Evolutionary conservation across 2,888 invertebrate genomes (phyloP), one percentile per base, ranked within the genome.

Genomic region (Eupithecia dodoneata): DNA sequence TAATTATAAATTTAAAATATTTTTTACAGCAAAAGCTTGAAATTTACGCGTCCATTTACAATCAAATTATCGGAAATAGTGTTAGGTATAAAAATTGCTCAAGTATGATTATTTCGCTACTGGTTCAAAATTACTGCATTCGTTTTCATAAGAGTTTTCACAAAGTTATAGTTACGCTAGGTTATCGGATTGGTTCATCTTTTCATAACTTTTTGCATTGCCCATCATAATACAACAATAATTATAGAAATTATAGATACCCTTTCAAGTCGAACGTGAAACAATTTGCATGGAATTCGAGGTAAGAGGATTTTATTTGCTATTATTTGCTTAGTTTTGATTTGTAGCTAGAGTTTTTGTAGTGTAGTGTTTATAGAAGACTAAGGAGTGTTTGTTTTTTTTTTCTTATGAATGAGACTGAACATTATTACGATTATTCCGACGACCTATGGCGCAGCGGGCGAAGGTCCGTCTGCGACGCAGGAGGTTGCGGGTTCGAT

Each of bases 71-170:
- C 10, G 47, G 5, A 41, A 52, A 52, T 52, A 67, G 4, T 42
- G 7, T 55, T 55, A n/a, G 7, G 18, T 18, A 66, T 7, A 15
- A 72, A 72, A 76, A 76, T 76, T 42, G 18, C 75, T 72, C 67
- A 71, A 67, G 71, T 71, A 71, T 41, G 30, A 67, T n/a, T 47
- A 72, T 69, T 71, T n/a, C n/a, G 59, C 63, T 41, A 9, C 66
- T 59, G 83, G 81, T 82, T 82, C 83, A 85, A 86, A 86, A 80
- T 86, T 85, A 85, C 87, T 86, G 87, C 87, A 85, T 76, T 30
- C 9, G 4, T 65, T 71, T 69, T 76, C 52, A 67, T 45, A 15
- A 4, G 45, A 65, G 55, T 59, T 71, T 59, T 12, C 5, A 45
- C 4, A n/a, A 4, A 12, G 2, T 49, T 49, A 49, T 4, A 4